Base-by-base conservation (phyloP, 2,797 vertebrate species). In the Ispidina lecontei region DNA sequence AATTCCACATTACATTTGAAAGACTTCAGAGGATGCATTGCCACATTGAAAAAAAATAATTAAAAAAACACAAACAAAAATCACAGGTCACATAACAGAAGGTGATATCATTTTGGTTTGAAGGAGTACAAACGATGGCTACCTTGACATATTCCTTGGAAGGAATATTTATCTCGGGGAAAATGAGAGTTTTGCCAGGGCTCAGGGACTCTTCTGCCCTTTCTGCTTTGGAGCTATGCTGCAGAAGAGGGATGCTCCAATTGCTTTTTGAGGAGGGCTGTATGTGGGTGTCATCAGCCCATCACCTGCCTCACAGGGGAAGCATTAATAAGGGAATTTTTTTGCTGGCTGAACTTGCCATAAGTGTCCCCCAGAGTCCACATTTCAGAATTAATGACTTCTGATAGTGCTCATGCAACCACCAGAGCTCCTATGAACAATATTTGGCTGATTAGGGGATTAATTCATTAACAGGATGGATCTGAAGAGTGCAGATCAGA, bases 311-410 rank as follows among this genome's bases (percentile, higher is more conserved):
- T 84, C 62, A 54, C 37, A 33, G 49, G 25, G 25, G 59, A 72
- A 56, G 78, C 59, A 41, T 10, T 75, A 72, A 71, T 59, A 84
- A 62, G 52, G 64, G 64, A 75, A 75, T 51, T 75, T 39, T 83
- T 83, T 75, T 41, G 20, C 58, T 60, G 67, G 62, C 33, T 93
- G 75, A 82, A 74, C 63, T 59, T 58, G 81, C 68, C 1, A 0
- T 18, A 78, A 84, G 68, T 17, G 26, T 78, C 43, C 74, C 78
- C 81, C 49, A 26, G 77, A 71, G 82, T 16, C 78, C 52, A 54
- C 37, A 28, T 75, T 78, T 92, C 87, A 69, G 77, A 88, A 84
- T 62, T 58, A 93, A 75, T 64, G 55, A 84, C 39, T 78, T 78
- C 71, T 78, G 75, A 64, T 78, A 78, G 31, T 0, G 14, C 63